phyloP scores from a whole-genome alignment of 1,140 invertebrate species.

The Dufourea novaeangliae region DNA sequence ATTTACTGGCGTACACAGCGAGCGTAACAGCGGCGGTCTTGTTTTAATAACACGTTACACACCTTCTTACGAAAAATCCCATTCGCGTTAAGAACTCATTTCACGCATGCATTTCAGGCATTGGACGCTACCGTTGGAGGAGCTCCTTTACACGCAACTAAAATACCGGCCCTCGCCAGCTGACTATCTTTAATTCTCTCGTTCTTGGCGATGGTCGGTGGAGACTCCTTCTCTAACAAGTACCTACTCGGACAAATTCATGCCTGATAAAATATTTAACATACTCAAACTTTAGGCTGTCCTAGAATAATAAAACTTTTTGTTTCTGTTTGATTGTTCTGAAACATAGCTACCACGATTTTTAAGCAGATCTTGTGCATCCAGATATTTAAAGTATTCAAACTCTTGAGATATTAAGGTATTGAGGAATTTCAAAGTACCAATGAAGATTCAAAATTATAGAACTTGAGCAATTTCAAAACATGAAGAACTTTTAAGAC shows the following conservation, averaged over 20 bases:
- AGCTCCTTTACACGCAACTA: conserved; percentile 55
- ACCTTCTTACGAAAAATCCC: conserved; percentile 63
- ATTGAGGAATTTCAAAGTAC: too few relatives aligned
- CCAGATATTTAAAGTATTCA: not conserved
- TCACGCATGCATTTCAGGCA: conserved; percentile 61
- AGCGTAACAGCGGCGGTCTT: conserved; percentile 12
- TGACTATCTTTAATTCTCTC: conserved; percentile 13
- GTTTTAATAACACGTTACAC: conserved; percentile 63
- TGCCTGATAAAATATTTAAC: not conserved
- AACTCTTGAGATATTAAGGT: too few relatives aligned
- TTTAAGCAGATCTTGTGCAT: too few relatives aligned
- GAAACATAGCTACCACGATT: too few relatives aligned
- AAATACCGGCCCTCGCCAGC: not conserved
- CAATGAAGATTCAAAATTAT: not conserved
- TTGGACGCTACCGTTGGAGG: conserved; percentile 57
- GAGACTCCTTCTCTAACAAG: not conserved
- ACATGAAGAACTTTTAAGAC: not conserved
- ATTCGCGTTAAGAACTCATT: conserved; percentile 71
- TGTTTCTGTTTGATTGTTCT: not conserved
- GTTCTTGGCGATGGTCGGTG: not conserved
- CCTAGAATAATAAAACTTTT: not conserved
- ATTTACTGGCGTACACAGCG: not conserved
- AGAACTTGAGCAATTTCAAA: not conserved
- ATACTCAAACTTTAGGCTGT: not conserved
- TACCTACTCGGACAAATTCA: not conserved